A percentile compares a stretch with the other conserved stretches of the same genome.
Evolutionary conservation across 2,113 vertebrate genomes (phyloP).

Genomic region (Aphyosemion australe): DNA sequence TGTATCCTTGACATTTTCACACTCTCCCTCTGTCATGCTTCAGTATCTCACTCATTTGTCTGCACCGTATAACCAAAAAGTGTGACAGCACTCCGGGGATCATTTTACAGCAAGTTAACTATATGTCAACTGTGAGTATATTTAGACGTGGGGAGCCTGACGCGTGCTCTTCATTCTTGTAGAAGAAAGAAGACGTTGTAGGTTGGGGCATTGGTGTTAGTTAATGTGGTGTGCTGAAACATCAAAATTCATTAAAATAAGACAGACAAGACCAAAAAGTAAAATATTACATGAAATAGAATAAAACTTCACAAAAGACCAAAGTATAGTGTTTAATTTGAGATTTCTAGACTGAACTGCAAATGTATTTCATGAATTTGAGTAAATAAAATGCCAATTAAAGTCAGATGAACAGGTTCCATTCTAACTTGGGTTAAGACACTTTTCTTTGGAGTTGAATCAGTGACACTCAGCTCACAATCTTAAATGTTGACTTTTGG

Average conservation of each 20-base stretch:
- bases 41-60: conserved; percentile 41
- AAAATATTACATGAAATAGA: neutral
- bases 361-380: neutral
- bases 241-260: neutral
- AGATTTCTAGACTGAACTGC: neutral
- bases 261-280: neutral
- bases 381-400: too few species aligned
- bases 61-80: conserved; percentile 35
- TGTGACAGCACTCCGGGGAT: conserved; percentile 66
- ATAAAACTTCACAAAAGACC: too few species aligned
- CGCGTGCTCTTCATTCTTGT: conserved; percentile 23
- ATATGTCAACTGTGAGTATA: conserved; percentile 49
- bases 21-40: conserved; percentile 14
- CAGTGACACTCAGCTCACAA: too few species aligned
- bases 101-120: conserved; percentile 58
- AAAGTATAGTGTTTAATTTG: neutral
- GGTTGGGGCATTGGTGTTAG: neutral
- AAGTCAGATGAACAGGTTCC: too few species aligned
- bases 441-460: too few species aligned
- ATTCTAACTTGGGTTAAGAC: too few species aligned
- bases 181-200: neutral
- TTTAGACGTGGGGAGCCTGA: conserved; percentile 31
- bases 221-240: neutral
- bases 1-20: conserved; percentile 52
- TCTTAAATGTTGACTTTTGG: too few species aligned